Evolutionary conservation across 2,113 vertebrate species (phyloP).

Genomic region (Callionymus lyra): DNA sequence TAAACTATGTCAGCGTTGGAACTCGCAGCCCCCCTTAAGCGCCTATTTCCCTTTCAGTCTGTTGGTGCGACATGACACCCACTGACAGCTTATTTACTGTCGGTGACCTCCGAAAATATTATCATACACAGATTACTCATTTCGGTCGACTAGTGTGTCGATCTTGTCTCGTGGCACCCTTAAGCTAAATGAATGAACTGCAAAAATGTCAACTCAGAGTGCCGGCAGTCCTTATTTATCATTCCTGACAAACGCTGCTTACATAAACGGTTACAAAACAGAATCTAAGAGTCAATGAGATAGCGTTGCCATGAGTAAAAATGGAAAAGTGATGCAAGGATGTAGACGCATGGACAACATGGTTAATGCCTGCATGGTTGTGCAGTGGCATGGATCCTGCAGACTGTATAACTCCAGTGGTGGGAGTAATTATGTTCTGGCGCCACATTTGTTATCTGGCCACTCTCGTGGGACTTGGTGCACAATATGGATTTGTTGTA

Average conservation of each 20-base stretch:
- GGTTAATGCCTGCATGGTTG: conserved; percentile 42
- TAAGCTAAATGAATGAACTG: neutral
- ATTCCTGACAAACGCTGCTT: conserved; percentile 8
- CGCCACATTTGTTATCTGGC: conserved; percentile 45
- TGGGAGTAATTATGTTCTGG: conserved; percentile 50
- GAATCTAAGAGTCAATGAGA: conserved; percentile 14
- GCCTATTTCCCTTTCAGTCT: conserved; percentile 30
- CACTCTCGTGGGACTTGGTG: conserved; percentile 38
- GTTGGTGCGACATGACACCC: conserved; percentile 45
- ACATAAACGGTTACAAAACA: conserved; percentile 16
- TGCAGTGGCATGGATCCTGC: conserved; percentile 40
- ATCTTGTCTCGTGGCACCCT: conserved; percentile 5
- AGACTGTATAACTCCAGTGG: conserved; percentile 25
- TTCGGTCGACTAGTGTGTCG: conserved; percentile 8
- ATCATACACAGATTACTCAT: conserved; percentile 21
- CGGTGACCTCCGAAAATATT: conserved; percentile 21
- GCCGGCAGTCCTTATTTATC: neutral
- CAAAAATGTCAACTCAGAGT: neutral
- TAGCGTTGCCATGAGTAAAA: conserved; percentile 6
- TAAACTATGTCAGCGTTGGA: conserved; percentile 53
- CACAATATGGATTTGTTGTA: conserved; percentile 60
- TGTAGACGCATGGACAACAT: conserved; percentile 37
- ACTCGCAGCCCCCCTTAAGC: conserved; percentile 40
- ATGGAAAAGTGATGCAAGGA: conserved; percentile 29
- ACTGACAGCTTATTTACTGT: conserved; percentile 49